Base-by-base conservation (phyloP, 2,113 vertebrate species). In the Cettia cetti region DNA sequence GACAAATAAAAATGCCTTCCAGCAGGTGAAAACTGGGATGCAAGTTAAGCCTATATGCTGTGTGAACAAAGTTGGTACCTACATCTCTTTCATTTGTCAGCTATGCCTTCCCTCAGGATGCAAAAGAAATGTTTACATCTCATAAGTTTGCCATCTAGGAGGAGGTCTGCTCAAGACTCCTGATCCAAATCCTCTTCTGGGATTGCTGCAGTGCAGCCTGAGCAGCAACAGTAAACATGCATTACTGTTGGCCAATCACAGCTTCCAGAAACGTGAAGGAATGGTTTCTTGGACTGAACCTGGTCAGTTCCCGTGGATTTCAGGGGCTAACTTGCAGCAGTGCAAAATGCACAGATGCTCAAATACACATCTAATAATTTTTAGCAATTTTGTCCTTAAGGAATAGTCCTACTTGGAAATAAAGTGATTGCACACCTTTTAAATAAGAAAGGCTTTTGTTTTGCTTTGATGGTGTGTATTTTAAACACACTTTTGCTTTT, bases 101-200 rank as follows among this genome's bases (percentile, higher is more conserved):
- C 16, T 70, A 18, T 22, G 59, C 82, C 96, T 96, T 96, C 85
- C 85, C 82, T 82, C 9, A 78, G 92, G 75, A 90, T 78, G 75
- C 85, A 95, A 91, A 97, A 92, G 66, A 93, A 65, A 57, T 50
- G 59, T 83, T 89, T 86, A 66, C 17, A 64, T 79, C 84, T 89
- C 5, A 3, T 74, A 79, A 4, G 1, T 80, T 95, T 95, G 91
- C 88, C 92, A 61, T 71, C 90, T n/a, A 80, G 89, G 84, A 92
- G 61, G 84, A 93, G 71, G 63, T 87, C 90, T 95, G 88, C 88
- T 92, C 44, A 37, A 72, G 82, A 81, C 20, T 60, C 26, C 19
- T 93, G 75, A 82, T 47, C 84, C 79, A 31, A 94, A 94, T 82
- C 74, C 37, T 82, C 2, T 42, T 92, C 82, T 70, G 50, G 37